Conservation (phyloP, 2,888 invertebrate genomes). For the Gisinianus flammeolus region DNA sequence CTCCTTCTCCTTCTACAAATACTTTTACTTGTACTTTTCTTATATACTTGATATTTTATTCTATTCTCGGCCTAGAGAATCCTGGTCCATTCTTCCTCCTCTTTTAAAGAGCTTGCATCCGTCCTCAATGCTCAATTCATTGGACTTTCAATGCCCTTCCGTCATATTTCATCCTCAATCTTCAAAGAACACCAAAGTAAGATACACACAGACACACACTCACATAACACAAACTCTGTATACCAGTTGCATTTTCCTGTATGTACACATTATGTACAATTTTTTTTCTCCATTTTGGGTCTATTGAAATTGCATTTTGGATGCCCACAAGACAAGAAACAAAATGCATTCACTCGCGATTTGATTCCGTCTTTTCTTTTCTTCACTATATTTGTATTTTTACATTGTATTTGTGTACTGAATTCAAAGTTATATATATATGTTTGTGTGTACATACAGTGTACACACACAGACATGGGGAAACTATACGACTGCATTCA, state of each 20-base stretch:
- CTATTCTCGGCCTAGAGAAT: slow-evolving; percentile 10
- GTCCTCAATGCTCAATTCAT: slow-evolving; percentile 42
- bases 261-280: too few species aligned
- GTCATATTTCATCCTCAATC: slow-evolving; percentile 40
- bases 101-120: slow-evolving; percentile 35
- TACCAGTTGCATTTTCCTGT: slow-evolving; percentile 9
- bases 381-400: neutral
- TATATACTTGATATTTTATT: slow-evolving; percentile 5
- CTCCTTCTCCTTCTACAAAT: neutral
- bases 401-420: neutral
- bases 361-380: slow-evolving; percentile 13
- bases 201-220: neutral
- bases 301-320: neutral
- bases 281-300: neutral
- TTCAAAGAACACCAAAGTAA: neutral
- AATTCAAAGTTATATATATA: neutral
- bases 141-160: slow-evolving; percentile 42
- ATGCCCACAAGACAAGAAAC: slow-evolving; percentile 12
- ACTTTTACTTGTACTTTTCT: neutral
- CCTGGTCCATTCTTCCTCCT: slow-evolving; percentile 31
- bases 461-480: neutral
- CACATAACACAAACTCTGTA: neutral
- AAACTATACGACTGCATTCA: neutral
- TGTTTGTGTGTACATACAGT: neutral
- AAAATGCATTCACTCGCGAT: slow-evolving; percentile 9